Conservation (phyloP, 2,888 invertebrate genomes). For the Acrocera orbiculus region DNA sequence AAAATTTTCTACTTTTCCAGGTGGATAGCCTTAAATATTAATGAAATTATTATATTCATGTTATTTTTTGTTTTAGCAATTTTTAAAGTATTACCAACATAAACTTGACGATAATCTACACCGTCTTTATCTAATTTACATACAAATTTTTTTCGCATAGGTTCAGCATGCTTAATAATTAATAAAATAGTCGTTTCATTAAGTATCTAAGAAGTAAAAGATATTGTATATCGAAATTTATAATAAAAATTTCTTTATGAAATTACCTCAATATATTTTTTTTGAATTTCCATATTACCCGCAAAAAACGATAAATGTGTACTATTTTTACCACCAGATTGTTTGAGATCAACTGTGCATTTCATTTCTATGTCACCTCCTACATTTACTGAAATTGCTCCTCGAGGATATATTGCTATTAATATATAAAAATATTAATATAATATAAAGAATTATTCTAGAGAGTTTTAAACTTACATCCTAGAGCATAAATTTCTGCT, state of each 20-base stretch:
- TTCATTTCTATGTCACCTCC: conserved; percentile 6
- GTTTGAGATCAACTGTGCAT: conserved; percentile 3
- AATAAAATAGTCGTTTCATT: conserved; percentile 11
- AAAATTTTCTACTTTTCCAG: conserved; percentile 48
- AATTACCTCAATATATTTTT: conserved; percentile 6
- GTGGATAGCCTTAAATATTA: conserved; percentile 33
- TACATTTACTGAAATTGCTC: conserved; percentile 4
- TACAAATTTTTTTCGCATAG: conserved; percentile 5
- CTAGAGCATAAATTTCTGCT: conserved; percentile 32
- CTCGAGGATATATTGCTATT: conserved; percentile 4
- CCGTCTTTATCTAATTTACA: conserved; percentile 9
- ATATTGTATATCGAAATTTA: background rate
- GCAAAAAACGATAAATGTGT: conserved; percentile 6
- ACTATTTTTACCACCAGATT: conserved; percentile 3
- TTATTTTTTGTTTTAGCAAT: background rate
- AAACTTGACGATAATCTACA: conserved; percentile 4
- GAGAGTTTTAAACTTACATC: conserved; percentile 39
- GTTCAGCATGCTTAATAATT: conserved; percentile 8
- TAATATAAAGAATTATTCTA: background rate
- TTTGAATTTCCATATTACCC: conserved; percentile 4
- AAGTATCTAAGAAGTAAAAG: conserved; percentile 2
- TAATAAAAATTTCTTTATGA: background rate
- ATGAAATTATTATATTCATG: background rate
- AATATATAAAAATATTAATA: background rate
- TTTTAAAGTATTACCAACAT: conserved; percentile 7